A percentile compares a stretch with the other conserved stretches of the same genome.
phyloP scores from a whole-genome alignment of 2,113 vertebrate species.

The Regulus satrapa region DNA sequence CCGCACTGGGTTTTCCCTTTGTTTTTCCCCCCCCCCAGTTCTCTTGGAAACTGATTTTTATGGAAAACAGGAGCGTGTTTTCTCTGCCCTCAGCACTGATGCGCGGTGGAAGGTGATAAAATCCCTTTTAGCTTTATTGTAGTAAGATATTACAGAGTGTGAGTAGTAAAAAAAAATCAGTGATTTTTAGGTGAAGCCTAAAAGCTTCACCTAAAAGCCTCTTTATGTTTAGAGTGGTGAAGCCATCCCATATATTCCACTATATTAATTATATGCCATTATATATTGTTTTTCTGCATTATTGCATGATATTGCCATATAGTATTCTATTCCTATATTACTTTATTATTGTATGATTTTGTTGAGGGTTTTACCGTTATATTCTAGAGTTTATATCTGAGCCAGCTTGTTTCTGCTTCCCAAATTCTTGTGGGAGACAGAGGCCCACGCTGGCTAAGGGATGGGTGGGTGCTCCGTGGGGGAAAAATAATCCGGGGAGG shows the following conservation, averaged over 20 bases:
- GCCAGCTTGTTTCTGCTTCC: not conserved
- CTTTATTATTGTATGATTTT: not conserved
- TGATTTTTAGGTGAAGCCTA: not conserved
- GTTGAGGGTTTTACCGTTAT: not conserved
- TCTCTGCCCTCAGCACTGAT: not conserved
- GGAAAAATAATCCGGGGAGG: not conserved
- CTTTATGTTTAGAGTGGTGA: not conserved
- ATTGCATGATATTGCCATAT: too few species aligned
- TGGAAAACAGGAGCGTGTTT: not conserved
- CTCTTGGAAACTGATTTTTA: not conserved
- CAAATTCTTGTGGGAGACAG: not conserved
- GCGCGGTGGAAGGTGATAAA: not conserved
- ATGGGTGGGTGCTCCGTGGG: not conserved
- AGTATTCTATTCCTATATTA: not conserved
- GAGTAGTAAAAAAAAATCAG: not conserved
- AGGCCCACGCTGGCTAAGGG: not conserved
- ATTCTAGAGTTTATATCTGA: not conserved
- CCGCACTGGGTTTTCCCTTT: not conserved
- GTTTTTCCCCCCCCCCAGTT: not conserved
- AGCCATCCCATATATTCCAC: not conserved
- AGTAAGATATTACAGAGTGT: not conserved
- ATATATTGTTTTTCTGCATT: not conserved
- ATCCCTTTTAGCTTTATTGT: not conserved
- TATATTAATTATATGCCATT: too few species aligned
- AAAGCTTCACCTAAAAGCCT: too few species aligned